Base-by-base conservation (phyloP, 2,888 invertebrate species). In the Lamproptera curius region DNA sequence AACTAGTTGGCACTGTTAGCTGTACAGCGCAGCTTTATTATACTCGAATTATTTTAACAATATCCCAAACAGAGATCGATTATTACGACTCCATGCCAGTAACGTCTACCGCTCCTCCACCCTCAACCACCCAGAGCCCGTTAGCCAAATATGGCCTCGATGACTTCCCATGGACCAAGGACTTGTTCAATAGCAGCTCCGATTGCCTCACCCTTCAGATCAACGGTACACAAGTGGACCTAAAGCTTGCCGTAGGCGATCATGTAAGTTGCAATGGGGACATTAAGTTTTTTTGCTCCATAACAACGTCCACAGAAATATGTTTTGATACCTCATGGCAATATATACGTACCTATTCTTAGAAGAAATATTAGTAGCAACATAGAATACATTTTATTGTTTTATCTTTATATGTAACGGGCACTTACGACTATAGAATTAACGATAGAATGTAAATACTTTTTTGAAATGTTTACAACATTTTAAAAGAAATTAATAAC, bases 251-350 rank as follows among this genome's bases (percentile, higher is more conserved):
- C 5, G 73, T 62, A 40, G 69, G 70, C 5, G 28, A 37, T 11
- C 51, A 49, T 33, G 79, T 80, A 58, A 71, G 73, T 68, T 38
- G 6, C n/a, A n/a, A n/a, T n/a, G n/a, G n/a, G n/a, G n/a, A n/a
- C n/a, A n/a, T n/a, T 17, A 9, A 1, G 13, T 26, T 41, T 41
- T 28, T n/a, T 15, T 26, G n/a, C n/a, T 10, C 16, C 16, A 16
- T 28, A 5, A 11, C 11, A 33, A 8, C 2, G 1, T n/a, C n/a
- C n/a, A 33, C 14, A 13, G 16, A 2, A 40, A 31, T 33, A n/a
- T 16, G 5, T 33, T 16, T 33, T n/a, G n/a, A n/a, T n/a, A n/a
- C n/a, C n/a, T n/a, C n/a, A n/a, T n/a, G n/a, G n/a, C n/a, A n/a
- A n/a, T n/a, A n/a, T n/a, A n/a, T n/a, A n/a, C n/a, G n/a, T n/a